phyloP scores from a whole-genome alignment of 2,113 vertebrate species.

The Corythoichthys haematopterus region DNA sequence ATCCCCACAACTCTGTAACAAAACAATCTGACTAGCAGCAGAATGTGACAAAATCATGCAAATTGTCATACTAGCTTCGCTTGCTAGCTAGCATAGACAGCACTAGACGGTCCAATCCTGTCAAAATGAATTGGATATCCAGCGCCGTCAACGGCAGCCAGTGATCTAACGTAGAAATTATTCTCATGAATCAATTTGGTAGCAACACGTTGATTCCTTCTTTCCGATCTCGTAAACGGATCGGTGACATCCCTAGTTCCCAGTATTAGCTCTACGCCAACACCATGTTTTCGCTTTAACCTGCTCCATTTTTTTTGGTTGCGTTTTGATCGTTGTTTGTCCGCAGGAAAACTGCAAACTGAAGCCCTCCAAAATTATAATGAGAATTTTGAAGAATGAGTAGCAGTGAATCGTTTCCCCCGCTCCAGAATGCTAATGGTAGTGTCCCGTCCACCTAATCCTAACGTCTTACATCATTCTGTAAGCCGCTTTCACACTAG shows the following conservation, averaged over 20 bases:
- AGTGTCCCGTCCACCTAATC: not conserved
- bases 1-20: too few species aligned
- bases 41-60: too few species aligned
- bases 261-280: not conserved
- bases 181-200: too few species aligned
- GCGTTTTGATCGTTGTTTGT: not conserved
- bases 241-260: not conserved
- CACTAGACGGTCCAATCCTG: too few species aligned
- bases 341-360: not conserved
- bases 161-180: too few species aligned
- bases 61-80: too few species aligned
- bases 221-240: too few species aligned
- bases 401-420: not conserved
- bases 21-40: too few species aligned
- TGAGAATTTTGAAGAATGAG: not conserved
- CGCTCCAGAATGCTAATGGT: not conserved
- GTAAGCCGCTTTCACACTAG: constrained; percentile 3
- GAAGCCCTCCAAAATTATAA: not conserved
- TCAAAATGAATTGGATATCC: too few species aligned
- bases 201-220: too few species aligned
- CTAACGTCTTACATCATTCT: not conserved
- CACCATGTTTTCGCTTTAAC: not conserved
- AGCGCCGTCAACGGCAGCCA: too few species aligned
- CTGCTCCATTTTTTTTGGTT: constrained; percentile 1
- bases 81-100: too few species aligned